Base-by-base conservation (phyloP, 2,113 vertebrate species). In the Chaetorhynchus papuensis region DNA sequence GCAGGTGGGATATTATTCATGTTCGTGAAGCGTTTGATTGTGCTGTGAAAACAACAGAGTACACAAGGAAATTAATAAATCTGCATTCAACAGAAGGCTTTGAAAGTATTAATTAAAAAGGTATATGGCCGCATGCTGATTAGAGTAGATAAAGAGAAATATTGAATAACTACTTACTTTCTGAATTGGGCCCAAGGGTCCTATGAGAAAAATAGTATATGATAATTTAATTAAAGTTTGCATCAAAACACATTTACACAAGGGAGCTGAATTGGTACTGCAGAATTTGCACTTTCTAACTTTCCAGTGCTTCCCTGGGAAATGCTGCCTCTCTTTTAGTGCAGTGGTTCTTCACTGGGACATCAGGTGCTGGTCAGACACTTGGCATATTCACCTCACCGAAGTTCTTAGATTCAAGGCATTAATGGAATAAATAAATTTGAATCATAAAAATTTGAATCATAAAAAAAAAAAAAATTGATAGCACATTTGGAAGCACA, bases 141-240 rank as follows among this genome's bases (percentile, higher is more conserved):
- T 91, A 77, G 42, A 47, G 78, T 77, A 86, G 87, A 96, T 83
- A 94, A 96, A 88, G 42, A 92, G 82, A 95, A 93, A 88, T 96
- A 94, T 35, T 77, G 57, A 90, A 79, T 94, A 94, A 92, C 75
- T 95, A 52, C 82, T 94, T 90, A 44, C 33, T 83, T 18, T 53
- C 71, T 88, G 90, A 90, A 93, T 87, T 93, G 59, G 71, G 68
- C 94, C 92, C 87, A 52, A 80, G 90, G 68, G 94, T 59, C 33
- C 71, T 84, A 37, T 87, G 79, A 93, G 35, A 86, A 97, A 97
- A 93, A 94, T 81, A 95, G 80, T 95, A 80, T 93, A 94, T 93
- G 59, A 92, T 97, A 72, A 93, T 94, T 91, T 96, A 96, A 94
- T 91, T 94, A 95, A 96, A 96, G 68, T 83, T 91, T 91, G 90